A percentile compares a stretch with the other conserved stretches of the same genome.
Evolutionary conservation across 2,888 invertebrate species (phyloP).

Genomic region (Geophilus truncorum): DNA sequence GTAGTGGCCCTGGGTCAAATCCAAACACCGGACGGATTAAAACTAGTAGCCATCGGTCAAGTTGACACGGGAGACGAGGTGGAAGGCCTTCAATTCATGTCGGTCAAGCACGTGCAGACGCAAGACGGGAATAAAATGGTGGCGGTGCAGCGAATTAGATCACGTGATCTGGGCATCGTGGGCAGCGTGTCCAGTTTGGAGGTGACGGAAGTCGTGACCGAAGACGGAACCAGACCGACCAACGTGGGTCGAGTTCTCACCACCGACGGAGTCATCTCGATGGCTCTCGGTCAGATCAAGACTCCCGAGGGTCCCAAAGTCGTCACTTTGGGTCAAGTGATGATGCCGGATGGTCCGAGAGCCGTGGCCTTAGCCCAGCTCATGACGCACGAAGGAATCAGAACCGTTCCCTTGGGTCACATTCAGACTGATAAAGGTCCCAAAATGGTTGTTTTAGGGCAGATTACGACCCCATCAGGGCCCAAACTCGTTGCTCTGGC

Average conservation of each 20-base stretch:
- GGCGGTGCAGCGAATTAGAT: slow-evolving; percentile 27
- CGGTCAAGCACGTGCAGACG: neutral
- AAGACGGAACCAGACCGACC: slow-evolving; percentile 40
- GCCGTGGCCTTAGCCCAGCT: slow-evolving; percentile 68
- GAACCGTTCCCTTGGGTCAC: slow-evolving; percentile 1
- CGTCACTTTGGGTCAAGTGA: slow-evolving; percentile 59
- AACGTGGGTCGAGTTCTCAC: slow-evolving; percentile 35
- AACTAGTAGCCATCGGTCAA: slow-evolving; percentile 42
- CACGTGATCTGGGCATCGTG: neutral
- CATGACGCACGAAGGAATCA: neutral
- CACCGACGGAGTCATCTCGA: slow-evolving; percentile 29
- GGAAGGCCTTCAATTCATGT: neutral
- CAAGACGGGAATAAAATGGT: slow-evolving; percentile 25
- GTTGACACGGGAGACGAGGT: neutral
- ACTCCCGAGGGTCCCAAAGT: slow-evolving; percentile 34
- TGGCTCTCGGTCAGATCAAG: slow-evolving; percentile 16
- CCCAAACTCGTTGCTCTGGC: slow-evolving; percentile 66
- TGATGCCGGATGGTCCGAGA: slow-evolving; percentile 63
- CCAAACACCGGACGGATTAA: slow-evolving; percentile 44
- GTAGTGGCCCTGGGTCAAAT: slow-evolving; percentile 68
- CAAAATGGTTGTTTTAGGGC: slow-evolving; percentile 57
- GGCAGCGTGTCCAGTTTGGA: neutral
- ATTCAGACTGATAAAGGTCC: slow-evolving; percentile 64
- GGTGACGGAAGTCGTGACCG: neutral
- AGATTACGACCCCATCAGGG: slow-evolving; percentile 64